Conservation (phyloP, 2,888 invertebrate genomes). For the Microplitis deprimator region DNA sequence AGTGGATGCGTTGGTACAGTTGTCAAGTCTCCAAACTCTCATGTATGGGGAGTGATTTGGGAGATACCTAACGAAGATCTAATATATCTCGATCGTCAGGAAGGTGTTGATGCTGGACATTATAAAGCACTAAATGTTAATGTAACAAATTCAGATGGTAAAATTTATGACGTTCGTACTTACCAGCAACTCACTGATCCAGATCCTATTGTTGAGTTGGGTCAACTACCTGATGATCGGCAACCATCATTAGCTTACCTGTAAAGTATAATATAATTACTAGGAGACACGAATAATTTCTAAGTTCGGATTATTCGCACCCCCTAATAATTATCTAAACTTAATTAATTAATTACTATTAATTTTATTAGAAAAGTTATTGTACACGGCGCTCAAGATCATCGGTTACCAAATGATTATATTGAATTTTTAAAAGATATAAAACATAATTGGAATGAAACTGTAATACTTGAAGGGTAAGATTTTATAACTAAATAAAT, state of each 20-base stretch:
- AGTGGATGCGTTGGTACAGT: conserved; percentile 89
- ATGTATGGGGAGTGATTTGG: conserved; percentile 78
- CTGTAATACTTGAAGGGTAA: not conserved
- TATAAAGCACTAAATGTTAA: conserved; percentile 80
- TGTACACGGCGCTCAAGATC: conserved; percentile 82
- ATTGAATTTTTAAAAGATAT: conserved; percentile 78
- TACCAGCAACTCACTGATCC: conserved; percentile 81
- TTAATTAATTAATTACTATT: conserved; percentile 1
- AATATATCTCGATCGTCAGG: conserved; percentile 77
- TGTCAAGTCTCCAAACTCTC: conserved; percentile 73
- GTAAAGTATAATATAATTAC: conserved; percentile 53
- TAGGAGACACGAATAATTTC: no score
- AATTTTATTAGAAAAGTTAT: conserved; percentile 76
- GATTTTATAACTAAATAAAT: not conserved
- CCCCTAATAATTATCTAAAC: not conserved
- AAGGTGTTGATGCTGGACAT: conserved; percentile 73
- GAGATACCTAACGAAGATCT: conserved; percentile 72
- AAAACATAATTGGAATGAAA: conserved; percentile 76
- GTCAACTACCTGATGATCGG: conserved; percentile 75
- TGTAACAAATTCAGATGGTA: conserved; percentile 74
- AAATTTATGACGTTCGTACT: conserved; percentile 76
- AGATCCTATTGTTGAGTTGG: conserved; percentile 68
- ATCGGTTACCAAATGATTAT: conserved; percentile 82
- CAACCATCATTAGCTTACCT: conserved; percentile 86
- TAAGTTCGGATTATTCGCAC: no score